A percentile compares a stretch with the other conserved stretches of the same genome.
Conservation (phyloP, 1,140 invertebrate species). For the Belonocnema kinseyi region DNA sequence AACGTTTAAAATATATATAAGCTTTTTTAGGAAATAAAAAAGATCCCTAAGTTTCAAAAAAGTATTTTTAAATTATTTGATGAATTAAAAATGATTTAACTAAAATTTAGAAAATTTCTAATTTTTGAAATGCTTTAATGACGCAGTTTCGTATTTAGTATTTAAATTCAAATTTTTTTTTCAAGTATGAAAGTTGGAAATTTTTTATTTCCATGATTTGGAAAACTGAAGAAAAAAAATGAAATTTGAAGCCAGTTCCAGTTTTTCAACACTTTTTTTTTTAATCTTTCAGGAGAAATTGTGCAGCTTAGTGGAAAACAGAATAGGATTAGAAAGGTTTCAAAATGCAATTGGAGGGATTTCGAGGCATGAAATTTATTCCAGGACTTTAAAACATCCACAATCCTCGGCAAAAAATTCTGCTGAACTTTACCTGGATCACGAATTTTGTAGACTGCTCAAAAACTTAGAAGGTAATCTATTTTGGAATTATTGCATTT, state of each 20-base stretch:
- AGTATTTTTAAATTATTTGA: too few relatives aligned
- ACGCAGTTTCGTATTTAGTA: too few relatives aligned
- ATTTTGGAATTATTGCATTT: constrained; percentile 40
- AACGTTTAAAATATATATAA: too few relatives aligned
- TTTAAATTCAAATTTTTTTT: too few relatives aligned
- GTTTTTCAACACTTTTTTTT: constrained; percentile 7
- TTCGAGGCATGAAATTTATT: constrained; percentile 92
- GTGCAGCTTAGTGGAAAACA: constrained; percentile 89
- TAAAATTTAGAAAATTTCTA: too few relatives aligned
- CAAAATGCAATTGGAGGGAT: constrained; percentile 91
- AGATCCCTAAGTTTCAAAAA: too few relatives aligned
- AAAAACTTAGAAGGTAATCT: constrained; percentile 83
- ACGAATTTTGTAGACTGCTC: constrained; percentile 95
- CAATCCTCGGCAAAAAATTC: constrained; percentile 87
- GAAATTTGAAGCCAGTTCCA: not conserved
- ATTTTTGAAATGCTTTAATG: too few relatives aligned
- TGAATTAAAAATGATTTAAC: too few relatives aligned
- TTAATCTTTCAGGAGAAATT: constrained; percentile 81
- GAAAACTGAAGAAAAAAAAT: not conserved
- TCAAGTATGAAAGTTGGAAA: too few relatives aligned
- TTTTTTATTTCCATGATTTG: not conserved
- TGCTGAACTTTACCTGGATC: constrained; percentile 92
- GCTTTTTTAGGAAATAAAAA: too few relatives aligned
- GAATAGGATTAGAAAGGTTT: constrained; percentile 94
- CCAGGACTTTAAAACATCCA: constrained; percentile 93